Evolutionary conservation across 2,113 vertebrate species (phyloP), one percentile per base, ranked within the genome.

Genomic region (Equus przewalskii): DNA sequence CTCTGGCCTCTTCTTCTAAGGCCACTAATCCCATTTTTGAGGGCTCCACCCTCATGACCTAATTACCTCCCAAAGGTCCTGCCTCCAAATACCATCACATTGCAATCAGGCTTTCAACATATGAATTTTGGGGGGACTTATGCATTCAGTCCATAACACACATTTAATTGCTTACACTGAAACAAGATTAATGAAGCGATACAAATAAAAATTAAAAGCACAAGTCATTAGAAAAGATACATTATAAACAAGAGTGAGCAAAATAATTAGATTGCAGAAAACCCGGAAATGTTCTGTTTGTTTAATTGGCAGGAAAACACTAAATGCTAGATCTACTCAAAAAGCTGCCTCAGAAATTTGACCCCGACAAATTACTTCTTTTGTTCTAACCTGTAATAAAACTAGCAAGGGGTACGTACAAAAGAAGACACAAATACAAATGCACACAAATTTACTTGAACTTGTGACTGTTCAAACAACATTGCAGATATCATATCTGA

Each of bases 291-390:
- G 26, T 93, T 70, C 65, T 73, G 30, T 41, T 92, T 73, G 72
- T 76, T 75, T 79, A 67, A 88, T 69, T 92, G 44, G 67, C 79
- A 86, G 83, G 12, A 58, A 96, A 83, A 92, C 44, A 96, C 19
- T 44, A 78, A 94, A 21, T 62, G 81, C 33, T 90, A 86, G 12
- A 46, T 44, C 28, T 41, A 54, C 10, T 91, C 49, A 30, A 89
- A 79, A 67, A 28, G 16, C 46, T 72, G 28, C 7, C 62, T 65
- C n/a, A 36, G 78, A 93, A 91, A 85, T 56, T 21, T 95, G 87
- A 78, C 67, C 22, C 12, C 7, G 14, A 67, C 16, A 64, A 89
- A 95, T 58, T 36, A 30, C 41, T 64, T 89, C 69, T 89, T 94
- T 94, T 54, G n/a, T 12, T 46, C n/a, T 73, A 6, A 51, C 69